Percentiles rank a stretch among this genome's conserved stretches.
phyloP scores from a whole-genome alignment of 2,113 vertebrate genomes.

The Rutilus rutilus region DNA sequence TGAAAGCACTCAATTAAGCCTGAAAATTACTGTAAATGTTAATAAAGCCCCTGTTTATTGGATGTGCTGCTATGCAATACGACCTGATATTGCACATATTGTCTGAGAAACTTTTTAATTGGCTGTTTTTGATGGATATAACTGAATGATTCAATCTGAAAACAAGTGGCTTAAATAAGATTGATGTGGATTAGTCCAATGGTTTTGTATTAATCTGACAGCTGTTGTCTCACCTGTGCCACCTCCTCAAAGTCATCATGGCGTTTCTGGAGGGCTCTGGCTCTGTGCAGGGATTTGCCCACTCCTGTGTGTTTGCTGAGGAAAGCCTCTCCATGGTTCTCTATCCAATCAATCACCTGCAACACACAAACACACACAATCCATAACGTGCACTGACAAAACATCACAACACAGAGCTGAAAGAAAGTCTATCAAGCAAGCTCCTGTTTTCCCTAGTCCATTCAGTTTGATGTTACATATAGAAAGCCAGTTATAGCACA shows the following conservation, averaged over 20 bases:
- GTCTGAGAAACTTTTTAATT: neutral
- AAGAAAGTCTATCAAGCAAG: neutral
- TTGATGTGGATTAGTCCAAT: neutral
- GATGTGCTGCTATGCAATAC: no score
- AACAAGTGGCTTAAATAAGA: neutral
- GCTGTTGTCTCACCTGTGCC: slow-evolving; percentile 85
- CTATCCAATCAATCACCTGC: slow-evolving; percentile 98
- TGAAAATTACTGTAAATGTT: no score
- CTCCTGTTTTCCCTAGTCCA: neutral
- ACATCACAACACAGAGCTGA: neutral
- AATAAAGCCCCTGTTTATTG: no score
- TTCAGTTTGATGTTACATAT: neutral
- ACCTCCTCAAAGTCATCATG: slow-evolving; percentile 99
- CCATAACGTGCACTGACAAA: neutral
- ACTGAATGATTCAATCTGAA: neutral
- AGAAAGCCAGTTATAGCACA: neutral
- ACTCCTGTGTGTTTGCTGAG: slow-evolving; percentile 98
- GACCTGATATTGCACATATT: neutral
- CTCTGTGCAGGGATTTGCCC: slow-evolving; percentile 95
- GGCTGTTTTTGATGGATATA: neutral
- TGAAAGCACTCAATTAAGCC: no score
- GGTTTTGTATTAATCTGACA: neutral
- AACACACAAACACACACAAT: neutral
- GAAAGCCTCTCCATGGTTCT: slow-evolving; percentile 98
- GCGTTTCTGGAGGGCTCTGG: slow-evolving; percentile 94